phyloP scores from a whole-genome alignment of 2,113 vertebrate species.

The Muntiacus muntjak region DNA sequence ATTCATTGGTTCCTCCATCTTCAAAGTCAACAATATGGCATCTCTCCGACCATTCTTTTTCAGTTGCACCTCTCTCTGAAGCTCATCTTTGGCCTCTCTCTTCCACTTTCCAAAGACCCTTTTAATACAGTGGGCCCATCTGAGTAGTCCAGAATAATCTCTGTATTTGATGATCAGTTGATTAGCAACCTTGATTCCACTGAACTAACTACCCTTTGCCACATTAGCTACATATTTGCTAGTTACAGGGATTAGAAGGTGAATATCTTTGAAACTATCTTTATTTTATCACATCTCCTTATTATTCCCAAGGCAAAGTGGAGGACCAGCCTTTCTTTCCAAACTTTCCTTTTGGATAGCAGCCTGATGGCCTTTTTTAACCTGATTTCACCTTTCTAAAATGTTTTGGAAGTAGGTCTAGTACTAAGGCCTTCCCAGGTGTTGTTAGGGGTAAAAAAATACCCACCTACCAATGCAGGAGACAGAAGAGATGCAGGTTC shows the following conservation, averaged over 20 bases:
- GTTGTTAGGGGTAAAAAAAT: neutral
- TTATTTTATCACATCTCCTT: neutral
- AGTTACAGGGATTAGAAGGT: neutral
- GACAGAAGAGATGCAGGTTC: neutral
- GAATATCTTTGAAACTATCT: neutral
- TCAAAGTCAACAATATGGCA: neutral
- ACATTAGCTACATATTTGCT: neutral
- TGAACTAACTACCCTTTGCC: neutral
- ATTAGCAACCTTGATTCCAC: neutral
- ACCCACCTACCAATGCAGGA: neutral
- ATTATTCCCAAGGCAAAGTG: neutral
- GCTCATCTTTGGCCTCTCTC: neutral
- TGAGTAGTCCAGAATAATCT: neutral
- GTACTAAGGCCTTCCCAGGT: neutral
- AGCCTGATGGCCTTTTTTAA: neutral
- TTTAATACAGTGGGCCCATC: neutral
- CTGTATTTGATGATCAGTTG: neutral
- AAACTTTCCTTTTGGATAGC: neutral
- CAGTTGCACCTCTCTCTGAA: neutral
- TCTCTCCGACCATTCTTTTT: neutral
- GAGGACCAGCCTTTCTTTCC: neutral
- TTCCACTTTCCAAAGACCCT: neutral
- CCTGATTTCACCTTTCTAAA: conserved; percentile 3
- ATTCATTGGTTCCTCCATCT: neutral
- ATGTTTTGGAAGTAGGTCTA: conserved; percentile 11